phyloP scores from a whole-genome alignment of 64 coral and sea anemone species.

The Pocillopora damicornis region DNA sequence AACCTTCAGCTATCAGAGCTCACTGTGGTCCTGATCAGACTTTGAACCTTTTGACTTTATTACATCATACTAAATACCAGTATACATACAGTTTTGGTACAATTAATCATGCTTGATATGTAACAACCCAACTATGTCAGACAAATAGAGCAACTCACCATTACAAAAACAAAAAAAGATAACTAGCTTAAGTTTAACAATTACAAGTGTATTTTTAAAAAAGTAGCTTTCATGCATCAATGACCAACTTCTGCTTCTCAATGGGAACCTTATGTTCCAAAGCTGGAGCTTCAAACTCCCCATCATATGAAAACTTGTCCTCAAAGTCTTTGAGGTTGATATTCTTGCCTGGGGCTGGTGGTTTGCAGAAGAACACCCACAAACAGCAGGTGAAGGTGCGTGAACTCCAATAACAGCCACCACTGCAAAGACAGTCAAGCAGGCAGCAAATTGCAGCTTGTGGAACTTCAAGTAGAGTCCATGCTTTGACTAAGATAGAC shows the following conservation, averaged over 20 bases:
- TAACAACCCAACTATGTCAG: not conserved
- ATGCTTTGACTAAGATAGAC: conserved; percentile 18
- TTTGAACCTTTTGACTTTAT: too few relatives aligned
- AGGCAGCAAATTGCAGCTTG: conserved; percentile 44
- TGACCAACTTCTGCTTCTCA: conserved; percentile 59
- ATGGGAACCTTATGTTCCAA: conserved; percentile 52
- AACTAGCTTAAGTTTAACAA: not conserved
- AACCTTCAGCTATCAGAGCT: too few relatives aligned
- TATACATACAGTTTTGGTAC: not conserved
- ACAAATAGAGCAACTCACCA: not conserved
- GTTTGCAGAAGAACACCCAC: conserved; percentile 59
- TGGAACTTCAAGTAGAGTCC: conserved; percentile 46
- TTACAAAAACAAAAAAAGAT: not conserved
- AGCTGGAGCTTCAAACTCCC: conserved; percentile 56
- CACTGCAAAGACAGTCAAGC: conserved; percentile 31
- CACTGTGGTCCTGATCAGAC: too few relatives aligned
- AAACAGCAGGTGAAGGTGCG: conserved; percentile 47
- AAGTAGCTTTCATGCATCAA: conserved; percentile 61
- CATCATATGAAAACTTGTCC: conserved; percentile 53
- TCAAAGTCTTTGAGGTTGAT: conserved; percentile 55
- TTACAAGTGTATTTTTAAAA: not conserved
- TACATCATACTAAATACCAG: not conserved
- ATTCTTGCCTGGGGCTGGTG: conserved; percentile 48
- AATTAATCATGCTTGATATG: too few relatives aligned
- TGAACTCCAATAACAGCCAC: conserved; percentile 33